Evolutionary conservation across 2,113 vertebrate species (phyloP).

Genomic region (Notothenia rossii): DNA sequence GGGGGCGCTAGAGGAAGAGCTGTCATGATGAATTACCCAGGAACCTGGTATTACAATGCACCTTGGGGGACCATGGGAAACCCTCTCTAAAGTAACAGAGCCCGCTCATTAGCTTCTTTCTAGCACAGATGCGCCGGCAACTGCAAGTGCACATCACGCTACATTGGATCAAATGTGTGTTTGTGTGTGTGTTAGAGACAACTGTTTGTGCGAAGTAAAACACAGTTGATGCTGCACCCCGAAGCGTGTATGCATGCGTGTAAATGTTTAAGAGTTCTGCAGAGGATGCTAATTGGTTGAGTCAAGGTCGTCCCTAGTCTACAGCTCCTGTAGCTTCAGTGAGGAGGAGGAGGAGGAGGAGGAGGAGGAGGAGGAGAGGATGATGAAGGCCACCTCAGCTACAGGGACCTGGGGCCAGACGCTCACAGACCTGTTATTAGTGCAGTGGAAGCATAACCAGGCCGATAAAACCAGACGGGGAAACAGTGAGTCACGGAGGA

Average conservation of each 20-base stretch:
- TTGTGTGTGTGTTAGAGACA: background rate
- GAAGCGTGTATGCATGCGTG: constrained; percentile 9
- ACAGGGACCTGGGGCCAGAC: constrained; percentile 48
- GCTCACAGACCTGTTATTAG: constrained; percentile 61
- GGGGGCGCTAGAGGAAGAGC: constrained; percentile 49
- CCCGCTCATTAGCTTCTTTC: constrained; percentile 52
- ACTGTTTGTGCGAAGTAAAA: constrained; percentile 28
- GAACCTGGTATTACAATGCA: constrained; percentile 19
- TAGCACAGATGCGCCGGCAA: constrained; percentile 39
- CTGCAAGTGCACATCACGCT: background rate
- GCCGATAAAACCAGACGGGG: constrained; percentile 35
- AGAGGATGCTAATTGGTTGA: constrained; percentile 38
- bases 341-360: constrained; percentile 18
- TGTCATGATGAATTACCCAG: constrained; percentile 55
- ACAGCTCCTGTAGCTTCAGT: constrained; percentile 1
- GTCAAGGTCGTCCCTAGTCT: constrained; percentile 46
- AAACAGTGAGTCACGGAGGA: constrained; percentile 57
- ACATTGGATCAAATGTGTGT: background rate
- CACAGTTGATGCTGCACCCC: constrained; percentile 20
- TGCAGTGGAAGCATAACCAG: constrained; percentile 32
- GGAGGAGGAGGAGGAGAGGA: constrained; percentile 21
- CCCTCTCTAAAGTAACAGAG: constrained; percentile 49
- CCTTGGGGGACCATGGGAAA: constrained; percentile 49
- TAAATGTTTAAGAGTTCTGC: constrained; percentile 8
- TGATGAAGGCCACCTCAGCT: constrained; percentile 32